Conservation (phyloP, 2,113 vertebrate species). For the Megaceryle maxima region DNA sequence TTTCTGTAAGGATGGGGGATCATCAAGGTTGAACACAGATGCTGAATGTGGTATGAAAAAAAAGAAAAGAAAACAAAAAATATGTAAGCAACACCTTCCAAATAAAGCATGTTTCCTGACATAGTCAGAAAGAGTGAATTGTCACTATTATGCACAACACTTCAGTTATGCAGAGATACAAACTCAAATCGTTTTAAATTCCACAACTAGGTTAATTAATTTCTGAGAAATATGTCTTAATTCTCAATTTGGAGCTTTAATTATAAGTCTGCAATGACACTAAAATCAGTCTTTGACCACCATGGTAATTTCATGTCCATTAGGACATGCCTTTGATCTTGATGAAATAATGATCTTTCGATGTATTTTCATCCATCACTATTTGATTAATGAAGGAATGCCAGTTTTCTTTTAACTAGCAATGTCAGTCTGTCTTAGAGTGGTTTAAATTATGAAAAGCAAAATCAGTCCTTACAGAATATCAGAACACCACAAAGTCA, state of each 20-base stretch:
- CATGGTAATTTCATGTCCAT: slow-evolving; percentile 18
- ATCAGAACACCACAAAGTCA: background rate
- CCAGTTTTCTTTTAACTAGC: background rate
- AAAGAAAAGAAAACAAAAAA: background rate
- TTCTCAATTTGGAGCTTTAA: slow-evolving; percentile 39
- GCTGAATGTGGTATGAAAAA: background rate
- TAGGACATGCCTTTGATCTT: slow-evolving; percentile 15
- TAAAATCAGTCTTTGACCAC: slow-evolving; percentile 50
- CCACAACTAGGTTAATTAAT: background rate
- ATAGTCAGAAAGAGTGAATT: background rate
- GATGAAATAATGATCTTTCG: slow-evolving; percentile 6
- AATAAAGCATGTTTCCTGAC: background rate
- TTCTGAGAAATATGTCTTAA: background rate
- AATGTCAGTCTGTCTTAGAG: background rate
- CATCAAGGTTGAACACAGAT: background rate
- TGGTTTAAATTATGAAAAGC: slow-evolving; percentile 17
- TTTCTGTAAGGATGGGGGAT: background rate
- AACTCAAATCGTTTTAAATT: background rate
- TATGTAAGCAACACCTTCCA: background rate
- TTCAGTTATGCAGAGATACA: background rate
- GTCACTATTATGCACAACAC: background rate
- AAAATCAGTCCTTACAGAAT: background rate
- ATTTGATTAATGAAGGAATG: slow-evolving; percentile 38
- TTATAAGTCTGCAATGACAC: slow-evolving; percentile 30
- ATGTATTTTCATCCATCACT: slow-evolving; percentile 22